Evolutionary conservation across 2,797 vertebrate species (phyloP).

Genomic region (Amphiprion clarkii): DNA sequence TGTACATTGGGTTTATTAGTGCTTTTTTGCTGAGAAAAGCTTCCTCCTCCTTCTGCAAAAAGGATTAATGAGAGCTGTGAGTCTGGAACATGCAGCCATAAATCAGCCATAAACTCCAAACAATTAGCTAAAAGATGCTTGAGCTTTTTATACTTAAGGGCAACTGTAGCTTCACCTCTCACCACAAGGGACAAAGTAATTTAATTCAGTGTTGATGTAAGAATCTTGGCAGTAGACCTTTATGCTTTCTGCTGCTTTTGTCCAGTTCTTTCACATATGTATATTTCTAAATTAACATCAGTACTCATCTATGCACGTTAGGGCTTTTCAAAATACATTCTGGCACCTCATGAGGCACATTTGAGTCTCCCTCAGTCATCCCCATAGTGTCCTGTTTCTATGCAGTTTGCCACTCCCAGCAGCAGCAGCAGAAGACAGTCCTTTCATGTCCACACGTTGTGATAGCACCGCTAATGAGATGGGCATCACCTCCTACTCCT

Average conservation of each 20-base stretch:
- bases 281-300: no score
- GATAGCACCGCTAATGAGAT: constrained; percentile 73
- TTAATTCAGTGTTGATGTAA: no score
- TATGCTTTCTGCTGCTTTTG: neutral
- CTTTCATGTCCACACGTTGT: constrained; percentile 67
- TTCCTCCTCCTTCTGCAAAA: constrained; percentile 14
- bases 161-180: neutral
- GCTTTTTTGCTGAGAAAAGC: constrained; percentile 11
- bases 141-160: neutral
- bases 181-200: no score
- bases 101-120: constrained; percentile 12
- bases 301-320: neutral
- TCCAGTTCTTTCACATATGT: neutral
- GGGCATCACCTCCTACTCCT: constrained; percentile 67
- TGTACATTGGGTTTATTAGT: constrained; percentile 10
- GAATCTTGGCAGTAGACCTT: no score
- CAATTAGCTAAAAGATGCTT: constrained; percentile 1
- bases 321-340: neutral
- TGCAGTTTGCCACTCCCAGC: constrained; percentile 40
- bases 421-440: constrained; percentile 35
- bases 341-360: neutral
- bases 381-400: constrained; percentile 13
- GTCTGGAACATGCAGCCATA: constrained; percentile 5
- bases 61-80: constrained; percentile 23
- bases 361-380: constrained; percentile 6